Conservation (phyloP, 2,888 invertebrate genomes). For the Tromatobia lineatoria region DNA sequence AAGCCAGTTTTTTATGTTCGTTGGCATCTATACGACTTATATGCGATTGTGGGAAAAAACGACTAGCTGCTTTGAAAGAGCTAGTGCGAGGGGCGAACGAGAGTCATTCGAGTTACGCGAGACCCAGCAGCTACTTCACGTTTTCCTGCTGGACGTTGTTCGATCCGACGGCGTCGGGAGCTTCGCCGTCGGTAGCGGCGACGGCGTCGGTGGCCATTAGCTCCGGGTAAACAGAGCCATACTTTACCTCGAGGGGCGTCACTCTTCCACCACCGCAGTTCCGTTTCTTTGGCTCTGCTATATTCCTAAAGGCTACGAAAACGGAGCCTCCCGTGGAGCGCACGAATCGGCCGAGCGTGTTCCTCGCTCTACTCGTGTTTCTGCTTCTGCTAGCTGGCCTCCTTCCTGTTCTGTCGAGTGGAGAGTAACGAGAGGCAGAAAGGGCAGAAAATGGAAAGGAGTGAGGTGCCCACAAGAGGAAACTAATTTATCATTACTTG, state of each 20-base stretch:
- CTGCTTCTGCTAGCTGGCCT: slow-evolving; percentile 37
- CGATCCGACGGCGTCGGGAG: slow-evolving; percentile 68
- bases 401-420: slow-evolving; percentile 30
- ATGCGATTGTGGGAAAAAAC: slow-evolving; percentile 24
- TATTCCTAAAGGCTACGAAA: slow-evolving; percentile 57
- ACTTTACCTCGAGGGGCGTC: slow-evolving; percentile 84
- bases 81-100: slow-evolving; percentile 42
- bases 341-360: slow-evolving; percentile 58
- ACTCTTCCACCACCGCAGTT: slow-evolving; percentile 81
- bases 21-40: background rate
- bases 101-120: slow-evolving; percentile 62
- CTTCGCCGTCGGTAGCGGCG: slow-evolving; percentile 79
- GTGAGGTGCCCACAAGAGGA: slow-evolving; percentile 4
- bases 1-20: background rate
- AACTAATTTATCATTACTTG: too few relatives aligned
- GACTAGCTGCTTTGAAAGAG: slow-evolving; percentile 38
- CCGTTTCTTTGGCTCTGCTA: slow-evolving; percentile 78
- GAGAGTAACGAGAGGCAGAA: slow-evolving; percentile 50
- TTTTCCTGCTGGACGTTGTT: slow-evolving; percentile 63
- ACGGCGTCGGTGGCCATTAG: slow-evolving; percentile 84
- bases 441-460: background rate
- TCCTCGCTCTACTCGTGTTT: slow-evolving; percentile 54
- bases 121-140: slow-evolving; percentile 39
- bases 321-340: slow-evolving; percentile 56
- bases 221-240: slow-evolving; percentile 84